Conservation (phyloP, 92 coral and sea anemone species). For the Nematostella vectensis region DNA sequence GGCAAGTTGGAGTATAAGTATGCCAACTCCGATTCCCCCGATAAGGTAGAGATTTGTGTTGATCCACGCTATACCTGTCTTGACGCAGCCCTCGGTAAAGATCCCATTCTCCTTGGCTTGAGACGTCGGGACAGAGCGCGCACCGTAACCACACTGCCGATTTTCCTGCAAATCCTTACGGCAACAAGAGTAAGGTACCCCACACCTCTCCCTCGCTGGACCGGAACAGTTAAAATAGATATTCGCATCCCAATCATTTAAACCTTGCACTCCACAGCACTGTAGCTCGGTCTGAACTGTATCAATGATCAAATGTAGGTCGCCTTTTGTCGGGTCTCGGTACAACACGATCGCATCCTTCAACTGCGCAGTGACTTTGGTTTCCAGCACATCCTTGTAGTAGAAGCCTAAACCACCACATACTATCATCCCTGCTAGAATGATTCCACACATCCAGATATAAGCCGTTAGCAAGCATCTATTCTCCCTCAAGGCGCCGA, state of each 20-base stretch:
- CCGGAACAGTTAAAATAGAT: conserved; percentile 78
- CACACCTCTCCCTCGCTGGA: conserved; percentile 42
- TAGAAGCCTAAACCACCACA: conserved; percentile 51
- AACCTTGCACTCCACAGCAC: conserved; percentile 73
- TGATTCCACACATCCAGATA: conserved; percentile 30
- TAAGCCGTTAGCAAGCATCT: conserved; percentile 62
- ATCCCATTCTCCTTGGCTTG: conserved; percentile 20
- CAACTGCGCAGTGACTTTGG: conserved; percentile 59
- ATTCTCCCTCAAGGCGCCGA: conserved; percentile 89
- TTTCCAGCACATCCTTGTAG: conserved; percentile 41
- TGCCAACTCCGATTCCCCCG: conserved; percentile 28
- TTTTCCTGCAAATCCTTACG: conserved; percentile 35
- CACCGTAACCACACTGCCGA: conserved; percentile 78
- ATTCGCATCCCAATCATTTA: conserved; percentile 72
- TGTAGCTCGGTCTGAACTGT: conserved; percentile 60
- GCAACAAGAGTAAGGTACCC: conserved; percentile 91
- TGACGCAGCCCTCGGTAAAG: conserved; percentile 58
- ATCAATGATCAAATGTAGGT: conserved; percentile 76
- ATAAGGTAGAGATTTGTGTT: conserved; percentile 34
- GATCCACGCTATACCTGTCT: conserved; percentile 46
- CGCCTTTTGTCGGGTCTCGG: conserved; percentile 60
- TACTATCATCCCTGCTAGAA: conserved; percentile 41
- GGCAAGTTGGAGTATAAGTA: conserved; percentile 29
- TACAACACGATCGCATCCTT: conserved; percentile 68
- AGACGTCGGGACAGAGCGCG: background rate